Percentiles rank a stretch among this genome's conserved stretches.
Conservation (phyloP, 1,140 invertebrate genomes). For the Euwallacea similis region DNA sequence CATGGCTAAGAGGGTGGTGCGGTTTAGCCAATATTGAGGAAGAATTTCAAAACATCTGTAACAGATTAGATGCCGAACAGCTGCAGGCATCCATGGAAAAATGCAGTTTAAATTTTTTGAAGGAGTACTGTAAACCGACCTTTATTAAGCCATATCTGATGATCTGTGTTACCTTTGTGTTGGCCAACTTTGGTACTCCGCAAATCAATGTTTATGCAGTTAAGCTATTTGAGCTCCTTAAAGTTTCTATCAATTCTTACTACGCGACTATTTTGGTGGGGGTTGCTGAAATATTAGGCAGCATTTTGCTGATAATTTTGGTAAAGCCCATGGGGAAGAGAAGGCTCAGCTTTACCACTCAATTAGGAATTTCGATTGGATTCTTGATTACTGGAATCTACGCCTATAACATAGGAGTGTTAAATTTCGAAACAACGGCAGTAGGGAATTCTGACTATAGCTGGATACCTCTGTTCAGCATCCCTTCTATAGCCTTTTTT, state of each 20-base stretch:
- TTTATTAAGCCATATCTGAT: conserved; percentile 68
- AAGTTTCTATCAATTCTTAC: conserved; percentile 72
- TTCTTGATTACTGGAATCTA: conserved; percentile 64
- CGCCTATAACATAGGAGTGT: conserved; percentile 53
- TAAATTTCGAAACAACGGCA: conserved; percentile 23
- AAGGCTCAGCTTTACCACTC: conserved; percentile 65
- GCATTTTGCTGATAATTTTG: conserved; percentile 62
- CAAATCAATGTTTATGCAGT: conserved; percentile 73
- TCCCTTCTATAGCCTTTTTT: conserved; percentile 68
- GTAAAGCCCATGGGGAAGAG: conserved; percentile 73
- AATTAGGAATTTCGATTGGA: conserved; percentile 63
- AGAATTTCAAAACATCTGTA: conserved; percentile 58
- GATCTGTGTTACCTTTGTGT: conserved; percentile 67
- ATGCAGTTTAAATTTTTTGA: conserved; percentile 43
- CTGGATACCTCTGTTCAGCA: conserved; percentile 68
- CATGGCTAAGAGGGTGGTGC: conserved; percentile 71
- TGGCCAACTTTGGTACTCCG: conserved; percentile 71
- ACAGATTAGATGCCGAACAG: conserved; percentile 21
- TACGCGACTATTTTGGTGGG: conserved; percentile 71
- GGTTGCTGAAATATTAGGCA: conserved; percentile 66
- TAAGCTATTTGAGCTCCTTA: conserved; percentile 68
- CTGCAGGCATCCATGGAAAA: neutral
- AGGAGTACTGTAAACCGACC: conserved; percentile 53
- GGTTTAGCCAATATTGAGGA: conserved; percentile 56
- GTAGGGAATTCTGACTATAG: conserved; percentile 50